A percentile compares a stretch with the other conserved stretches of the same genome.
phyloP scores from a whole-genome alignment of 2,888 invertebrate genomes.

The Eupeodes latifasciatus region DNA sequence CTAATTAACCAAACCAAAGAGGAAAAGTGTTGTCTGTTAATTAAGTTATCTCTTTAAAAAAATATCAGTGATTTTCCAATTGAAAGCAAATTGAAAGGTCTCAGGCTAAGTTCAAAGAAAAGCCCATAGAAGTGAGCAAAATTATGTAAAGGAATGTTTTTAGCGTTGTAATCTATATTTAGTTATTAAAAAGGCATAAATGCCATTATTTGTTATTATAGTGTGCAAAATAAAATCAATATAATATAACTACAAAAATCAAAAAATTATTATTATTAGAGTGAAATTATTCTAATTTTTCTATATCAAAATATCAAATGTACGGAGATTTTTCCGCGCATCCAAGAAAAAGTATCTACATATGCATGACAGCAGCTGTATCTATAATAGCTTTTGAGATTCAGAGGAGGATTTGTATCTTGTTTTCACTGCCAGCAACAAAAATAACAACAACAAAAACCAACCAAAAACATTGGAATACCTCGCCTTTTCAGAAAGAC shows the following conservation, averaged over 20 bases:
- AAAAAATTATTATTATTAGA: background rate
- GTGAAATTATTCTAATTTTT: conserved; percentile 31
- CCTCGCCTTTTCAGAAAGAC: conserved; percentile 20
- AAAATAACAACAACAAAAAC: conserved; percentile 16
- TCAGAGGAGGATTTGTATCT: conserved; percentile 44
- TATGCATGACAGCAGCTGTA: conserved; percentile 40
- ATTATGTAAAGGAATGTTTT: conserved; percentile 48
- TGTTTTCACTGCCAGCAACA: conserved; percentile 56
- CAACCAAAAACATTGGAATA: conserved; percentile 36
- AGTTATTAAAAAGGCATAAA: conserved; percentile 21
- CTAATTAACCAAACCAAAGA: conserved; percentile 35
- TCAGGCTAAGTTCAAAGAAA: conserved; percentile 17
- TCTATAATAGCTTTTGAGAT: conserved; percentile 30
- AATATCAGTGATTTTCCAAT: conserved; percentile 32
- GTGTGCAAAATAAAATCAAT: conserved; percentile 42
- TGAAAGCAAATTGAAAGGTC: conserved; percentile 20
- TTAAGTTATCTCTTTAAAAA: conserved; percentile 47
- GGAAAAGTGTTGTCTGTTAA: conserved; percentile 48
- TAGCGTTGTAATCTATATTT: conserved; percentile 63
- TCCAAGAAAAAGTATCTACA: conserved; percentile 38
- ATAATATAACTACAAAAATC: background rate
- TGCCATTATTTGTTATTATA: conserved; percentile 2
- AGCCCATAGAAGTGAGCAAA: background rate
- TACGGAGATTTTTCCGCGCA: conserved; percentile 44
- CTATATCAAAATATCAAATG: conserved; percentile 7